Conservation (phyloP, 2,797 vertebrate species). For the Caiman crocodilus region DNA sequence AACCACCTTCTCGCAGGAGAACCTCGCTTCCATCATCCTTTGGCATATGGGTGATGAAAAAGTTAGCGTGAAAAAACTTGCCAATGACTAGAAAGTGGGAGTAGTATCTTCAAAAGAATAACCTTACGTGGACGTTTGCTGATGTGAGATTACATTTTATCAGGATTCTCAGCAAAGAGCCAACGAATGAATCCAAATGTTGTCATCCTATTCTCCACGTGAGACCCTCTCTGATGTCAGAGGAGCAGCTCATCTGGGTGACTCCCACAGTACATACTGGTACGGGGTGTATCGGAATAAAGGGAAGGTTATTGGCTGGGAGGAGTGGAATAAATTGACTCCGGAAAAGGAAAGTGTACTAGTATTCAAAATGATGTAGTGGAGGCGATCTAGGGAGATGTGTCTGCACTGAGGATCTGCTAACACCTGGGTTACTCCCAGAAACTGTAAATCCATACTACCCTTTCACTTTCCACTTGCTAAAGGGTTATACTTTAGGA, state of each 20-base stretch:
- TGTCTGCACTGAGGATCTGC: neutral
- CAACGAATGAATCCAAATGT: neutral
- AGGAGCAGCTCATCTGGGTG: neutral
- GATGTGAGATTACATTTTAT: rapidly evolving
- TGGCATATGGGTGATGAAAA: neutral
- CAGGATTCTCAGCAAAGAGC: rapidly evolving
- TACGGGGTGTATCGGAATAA: neutral
- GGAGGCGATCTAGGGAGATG: rapidly evolving
- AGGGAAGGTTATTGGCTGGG: neutral
- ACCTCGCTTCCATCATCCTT: neutral
- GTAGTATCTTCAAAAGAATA: neutral
- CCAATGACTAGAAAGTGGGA: neutral
- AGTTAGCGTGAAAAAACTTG: neutral
- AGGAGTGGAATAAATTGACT: rapidly evolving
- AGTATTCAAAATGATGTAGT: rapidly evolving
- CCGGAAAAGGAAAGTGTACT: neutral
- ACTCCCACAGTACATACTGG: neutral
- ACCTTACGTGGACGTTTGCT: neutral
- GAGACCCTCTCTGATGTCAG: neutral
- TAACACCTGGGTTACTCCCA: neutral
- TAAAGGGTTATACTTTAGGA: neutral
- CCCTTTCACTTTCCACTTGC: neutral
- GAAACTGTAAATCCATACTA: neutral
- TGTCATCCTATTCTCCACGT: neutral
- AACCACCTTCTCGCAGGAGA: neutral